Evolutionary conservation across 92 coral and sea anemone species (phyloP).

Genomic region (Umimayanthus kanabou): DNA sequence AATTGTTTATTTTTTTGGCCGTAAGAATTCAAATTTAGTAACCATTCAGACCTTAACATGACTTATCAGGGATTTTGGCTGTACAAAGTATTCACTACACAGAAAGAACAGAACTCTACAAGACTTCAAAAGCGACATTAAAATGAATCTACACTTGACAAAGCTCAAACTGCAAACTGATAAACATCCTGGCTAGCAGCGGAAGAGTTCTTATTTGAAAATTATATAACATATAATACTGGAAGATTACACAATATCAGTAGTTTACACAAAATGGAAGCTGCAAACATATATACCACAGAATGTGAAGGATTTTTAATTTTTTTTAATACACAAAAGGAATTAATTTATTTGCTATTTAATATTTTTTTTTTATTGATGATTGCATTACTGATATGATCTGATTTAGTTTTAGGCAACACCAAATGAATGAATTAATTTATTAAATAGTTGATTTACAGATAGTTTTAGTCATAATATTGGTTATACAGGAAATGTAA

Average conservation of each 20-base stretch:
- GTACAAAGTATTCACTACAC: conserved; percentile 73
- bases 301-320: no score
- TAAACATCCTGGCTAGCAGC: not conserved
- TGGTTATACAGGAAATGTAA: no score
- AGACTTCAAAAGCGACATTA: conserved; percentile 68
- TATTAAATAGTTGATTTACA: no score
- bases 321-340: no score
- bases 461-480: no score
- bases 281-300: no score
- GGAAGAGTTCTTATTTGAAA: not conserved
- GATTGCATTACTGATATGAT: no score
- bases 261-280: not conserved
- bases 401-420: no score
- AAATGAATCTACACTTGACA: not conserved
- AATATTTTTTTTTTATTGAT: no score
- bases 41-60: conserved; percentile 59
- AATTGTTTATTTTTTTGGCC: no score
- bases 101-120: conserved; percentile 49
- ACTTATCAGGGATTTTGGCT: conserved; percentile 83
- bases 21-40: not conserved
- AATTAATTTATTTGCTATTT: no score
- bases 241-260: not conserved
- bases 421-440: no score
- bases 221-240: not conserved
- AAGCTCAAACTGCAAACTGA: not conserved